A percentile compares a stretch with the other conserved stretches of the same genome.
Conservation (phyloP, 1,140 invertebrate species). For the Monochamus saltuarius region DNA sequence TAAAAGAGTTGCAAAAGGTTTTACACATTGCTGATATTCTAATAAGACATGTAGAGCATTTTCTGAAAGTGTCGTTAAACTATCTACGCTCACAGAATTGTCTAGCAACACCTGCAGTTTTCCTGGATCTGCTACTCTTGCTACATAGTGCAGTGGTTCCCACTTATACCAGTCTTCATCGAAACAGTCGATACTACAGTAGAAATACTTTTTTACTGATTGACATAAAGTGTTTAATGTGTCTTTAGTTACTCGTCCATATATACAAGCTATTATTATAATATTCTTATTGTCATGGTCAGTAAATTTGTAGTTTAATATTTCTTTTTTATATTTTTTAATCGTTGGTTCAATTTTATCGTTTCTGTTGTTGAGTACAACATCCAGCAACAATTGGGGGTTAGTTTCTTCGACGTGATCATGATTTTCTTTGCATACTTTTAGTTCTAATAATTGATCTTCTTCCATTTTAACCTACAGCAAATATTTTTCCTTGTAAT, state of each 20-base stretch:
- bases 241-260: conserved; percentile 6
- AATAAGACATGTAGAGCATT: conserved; percentile 35
- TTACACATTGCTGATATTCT: conserved; percentile 19
- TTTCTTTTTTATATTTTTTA: not conserved
- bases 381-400: not conserved
- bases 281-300: conserved; percentile 12
- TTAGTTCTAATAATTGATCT: not conserved
- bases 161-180: conserved; percentile 29
- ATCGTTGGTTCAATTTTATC: conserved; percentile 1
- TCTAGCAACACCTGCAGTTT: conserved; percentile 20
- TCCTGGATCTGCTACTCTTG: conserved; percentile 8
- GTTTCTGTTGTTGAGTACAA: not conserved
- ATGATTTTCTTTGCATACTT: not conserved
- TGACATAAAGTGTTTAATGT: conserved; percentile 2
- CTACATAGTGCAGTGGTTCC: conserved; percentile 34
- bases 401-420: not conserved
- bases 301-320: conserved; percentile 2
- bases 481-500: not conserved
- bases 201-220: conserved; percentile 1
- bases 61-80: conserved; percentile 30
- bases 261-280: conserved; percentile 19
- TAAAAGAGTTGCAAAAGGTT: conserved; percentile 24
- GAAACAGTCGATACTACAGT: conserved; percentile 1
- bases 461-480: not conserved
- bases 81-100: conserved; percentile 15